Evolutionary conservation across 1,140 invertebrate genomes (phyloP).

Genomic region (Heliconius congener): DNA sequence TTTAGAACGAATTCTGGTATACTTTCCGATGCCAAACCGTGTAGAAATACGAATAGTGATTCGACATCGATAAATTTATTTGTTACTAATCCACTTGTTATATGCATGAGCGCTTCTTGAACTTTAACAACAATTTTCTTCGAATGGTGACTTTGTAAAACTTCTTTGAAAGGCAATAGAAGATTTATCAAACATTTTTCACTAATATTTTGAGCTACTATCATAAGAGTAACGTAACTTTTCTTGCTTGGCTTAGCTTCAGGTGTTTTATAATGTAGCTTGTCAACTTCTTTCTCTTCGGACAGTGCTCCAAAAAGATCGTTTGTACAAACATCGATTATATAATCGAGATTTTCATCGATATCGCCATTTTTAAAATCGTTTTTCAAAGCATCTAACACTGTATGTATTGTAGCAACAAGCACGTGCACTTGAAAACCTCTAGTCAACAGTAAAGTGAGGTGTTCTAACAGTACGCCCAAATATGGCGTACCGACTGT

Average conservation of each 20-base stretch:
- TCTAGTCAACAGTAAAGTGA: constrained; percentile 89
- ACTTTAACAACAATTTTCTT: constrained; percentile 91
- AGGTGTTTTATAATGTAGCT: constrained; percentile 89
- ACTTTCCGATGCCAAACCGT: constrained; percentile 89
- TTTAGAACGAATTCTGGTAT: constrained; percentile 85
- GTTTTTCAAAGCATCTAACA: constrained; percentile 87
- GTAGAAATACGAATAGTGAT: constrained; percentile 90
- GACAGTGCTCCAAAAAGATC: constrained; percentile 94
- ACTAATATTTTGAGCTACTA: constrained; percentile 90
- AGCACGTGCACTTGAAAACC: constrained; percentile 98
- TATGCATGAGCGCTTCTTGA: constrained; percentile 88
- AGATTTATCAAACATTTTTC: constrained; percentile 89
- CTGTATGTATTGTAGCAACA: constrained; percentile 92
- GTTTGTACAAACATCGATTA: constrained; percentile 92
- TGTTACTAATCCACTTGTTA: constrained; percentile 89
- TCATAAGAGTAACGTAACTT: constrained; percentile 92
- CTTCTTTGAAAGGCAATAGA: constrained; percentile 91
- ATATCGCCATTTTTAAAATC: constrained; percentile 88
- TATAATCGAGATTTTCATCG: constrained; percentile 88
- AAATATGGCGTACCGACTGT: constrained; percentile 93
- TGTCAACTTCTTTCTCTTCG: constrained; percentile 95
- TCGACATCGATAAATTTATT: constrained; percentile 89
- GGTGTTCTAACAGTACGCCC: constrained; percentile 89
- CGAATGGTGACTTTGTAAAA: constrained; percentile 88
- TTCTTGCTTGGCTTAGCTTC: constrained; percentile 92